Evolutionary conservation across 2,888 invertebrate species (phyloP), one percentile per base, ranked within the genome.

Genomic region (Tipula unca): DNA sequence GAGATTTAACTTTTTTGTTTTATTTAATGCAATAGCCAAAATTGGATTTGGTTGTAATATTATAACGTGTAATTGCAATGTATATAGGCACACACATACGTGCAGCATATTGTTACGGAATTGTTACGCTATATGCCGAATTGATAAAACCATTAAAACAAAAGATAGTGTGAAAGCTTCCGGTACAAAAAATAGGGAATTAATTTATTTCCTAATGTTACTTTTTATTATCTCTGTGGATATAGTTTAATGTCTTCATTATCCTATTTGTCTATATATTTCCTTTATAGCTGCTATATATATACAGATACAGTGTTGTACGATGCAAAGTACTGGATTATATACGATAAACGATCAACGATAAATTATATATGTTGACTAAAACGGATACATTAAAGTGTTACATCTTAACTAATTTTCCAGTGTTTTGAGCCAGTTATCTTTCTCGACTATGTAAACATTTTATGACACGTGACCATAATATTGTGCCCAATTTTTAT

Each of bases 361-460:
- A 69, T 69, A 69, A 69, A 69, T 69, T 69, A 69, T 8, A 69
- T 69, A n/a, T n/a, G 69, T 69, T 69, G 69, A 69, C 69, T 69
- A 25, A 69, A 69, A n/a, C n/a, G 69, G 69, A 69, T 69, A 69
- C 20, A 69, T 69, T 69, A 69, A 69, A 69, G 69, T 69, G 69
- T 69, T 25, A 25, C 25, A 25, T 69, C 69, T 10, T 25, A 25
- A 25, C 25, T 48, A 48, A 1, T 39, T 39, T 39, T 39, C 39
- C 48, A 25, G 69, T 69, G 25, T 69, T 69, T 69, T 69, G 25
- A 69, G 20, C 25, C 69, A 25, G 69, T 69, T 25, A 25, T 25
- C 13, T 10, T 69, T 69, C 20, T 25, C 69, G 25, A 25, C 69
- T 69, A n/a, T n/a, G n/a, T n/a, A n/a, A n/a, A n/a, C n/a, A n/a